These are phyloP conservation scores for Phylloscopus trochiloides DNA, from an alignment of 2,113 vertebrate genomes.

Conservation along the genomic window DNA sequence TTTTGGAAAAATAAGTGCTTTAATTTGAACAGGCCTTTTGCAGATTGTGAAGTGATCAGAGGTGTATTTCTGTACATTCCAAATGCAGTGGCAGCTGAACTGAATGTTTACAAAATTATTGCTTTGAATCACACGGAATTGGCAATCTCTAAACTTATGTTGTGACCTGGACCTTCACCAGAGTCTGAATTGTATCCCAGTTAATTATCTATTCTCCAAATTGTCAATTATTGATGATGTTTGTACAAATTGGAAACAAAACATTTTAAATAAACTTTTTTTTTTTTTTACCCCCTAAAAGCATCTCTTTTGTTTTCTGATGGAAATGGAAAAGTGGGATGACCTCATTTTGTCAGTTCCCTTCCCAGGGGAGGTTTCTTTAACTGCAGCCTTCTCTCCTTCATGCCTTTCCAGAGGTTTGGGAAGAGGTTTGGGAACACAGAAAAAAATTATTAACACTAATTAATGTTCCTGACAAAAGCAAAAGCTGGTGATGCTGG, in stretches of 20 bases:
- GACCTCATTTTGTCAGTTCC: neutral
- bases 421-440: no score
- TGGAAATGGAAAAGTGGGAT: neutral
- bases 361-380: neutral
- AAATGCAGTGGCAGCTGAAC: neutral
- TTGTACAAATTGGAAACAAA: constrained; percentile 50
- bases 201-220: neutral
- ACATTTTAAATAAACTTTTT: constrained; percentile 17
- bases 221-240: neutral
- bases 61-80: neutral
- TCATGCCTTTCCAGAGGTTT: no score
- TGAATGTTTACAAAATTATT: neutral
- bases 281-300: constrained; percentile 3
- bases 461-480: neutral
- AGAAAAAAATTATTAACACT: no score
- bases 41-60: neutral
- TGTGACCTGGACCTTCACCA: neutral
- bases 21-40: neutral
- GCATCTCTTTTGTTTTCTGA: neutral
- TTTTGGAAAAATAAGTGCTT: neutral
- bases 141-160: neutral
- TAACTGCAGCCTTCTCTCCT: neutral
- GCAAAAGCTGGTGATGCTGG: neutral
- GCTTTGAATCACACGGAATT: neutral
- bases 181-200: neutral